Conservation (phyloP, 2,113 vertebrate species). For the Brachionichthys hirsutus region DNA sequence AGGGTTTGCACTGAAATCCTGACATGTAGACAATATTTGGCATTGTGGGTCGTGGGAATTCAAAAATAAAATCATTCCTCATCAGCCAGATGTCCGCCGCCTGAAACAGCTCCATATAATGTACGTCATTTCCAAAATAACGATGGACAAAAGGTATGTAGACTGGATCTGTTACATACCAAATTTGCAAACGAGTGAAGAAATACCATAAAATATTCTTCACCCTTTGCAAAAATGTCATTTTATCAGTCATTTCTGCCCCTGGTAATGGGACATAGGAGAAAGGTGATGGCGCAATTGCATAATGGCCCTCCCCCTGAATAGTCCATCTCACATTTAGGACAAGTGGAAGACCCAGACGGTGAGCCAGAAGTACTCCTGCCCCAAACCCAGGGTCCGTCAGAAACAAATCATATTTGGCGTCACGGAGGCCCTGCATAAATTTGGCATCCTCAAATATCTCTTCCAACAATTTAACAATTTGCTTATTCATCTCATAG, state of each 20-base stretch:
- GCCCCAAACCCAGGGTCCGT: conserved; percentile 39
- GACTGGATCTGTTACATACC: conserved; percentile 16
- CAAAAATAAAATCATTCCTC: conserved; percentile 69
- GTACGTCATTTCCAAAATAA: conserved; percentile 48
- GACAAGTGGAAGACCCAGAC: conserved; percentile 61
- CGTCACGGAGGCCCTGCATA: conserved; percentile 45
- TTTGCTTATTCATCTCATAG: accelerated
- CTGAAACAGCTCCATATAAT: conserved; percentile 70
- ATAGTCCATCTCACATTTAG: conserved; percentile 60
- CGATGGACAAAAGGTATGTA: conserved; percentile 57
- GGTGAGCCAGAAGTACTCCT: conserved; percentile 48
- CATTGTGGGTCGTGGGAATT: conserved; percentile 69
- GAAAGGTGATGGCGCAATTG: conserved; percentile 54
- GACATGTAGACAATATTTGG: conserved; percentile 67
- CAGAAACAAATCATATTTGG: conserved; percentile 58
- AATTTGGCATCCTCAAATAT: conserved; percentile 49
- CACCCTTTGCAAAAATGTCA: conserved; percentile 50
- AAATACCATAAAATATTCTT: conserved; percentile 36
- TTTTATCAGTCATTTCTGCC: conserved; percentile 53
- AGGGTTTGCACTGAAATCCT: conserved; percentile 70
- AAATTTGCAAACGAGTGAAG: conserved; percentile 13
- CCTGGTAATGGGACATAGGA: conserved; percentile 49
- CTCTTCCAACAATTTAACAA: neutral
- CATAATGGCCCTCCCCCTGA: conserved; percentile 43
- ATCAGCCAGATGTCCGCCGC: conserved; percentile 69